Base-by-base conservation (phyloP, 2,113 vertebrate species). In the Microcebus ravelobensis region DNA sequence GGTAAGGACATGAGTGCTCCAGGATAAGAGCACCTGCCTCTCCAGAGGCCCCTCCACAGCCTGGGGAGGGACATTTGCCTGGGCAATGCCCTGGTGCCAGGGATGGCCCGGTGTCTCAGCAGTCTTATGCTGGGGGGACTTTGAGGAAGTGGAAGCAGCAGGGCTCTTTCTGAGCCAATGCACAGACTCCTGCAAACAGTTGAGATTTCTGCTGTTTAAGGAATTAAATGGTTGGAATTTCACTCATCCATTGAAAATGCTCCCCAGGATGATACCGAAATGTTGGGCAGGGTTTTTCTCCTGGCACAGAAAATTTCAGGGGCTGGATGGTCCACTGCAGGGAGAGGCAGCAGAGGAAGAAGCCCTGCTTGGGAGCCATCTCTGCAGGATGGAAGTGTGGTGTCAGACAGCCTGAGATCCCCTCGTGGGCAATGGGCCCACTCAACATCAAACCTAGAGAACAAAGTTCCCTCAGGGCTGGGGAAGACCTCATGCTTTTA, bases 121-220 rank as follows among this genome's bases (percentile, higher is more conserved):
- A 25, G 8, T 74, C 59, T 76, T 81, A 29, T 34, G 57, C n/a
- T 29, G 63, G 59, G 57, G 52, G 59, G 17, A 48, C 2, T 8
- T 36, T 4, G 23, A 21, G 42, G 67, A 27, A 42, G 31, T 61
- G 77, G 70, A 89, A 57, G 86, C 86, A 93, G 82, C 63, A 70
- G 83, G 67, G 31, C 48, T 84, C 36, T 94, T 95, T 96, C 87
- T 68, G 87, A 93, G 67, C 61, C 70, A 85, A 50, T 73, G 87
- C 73, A 4, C 77, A 77, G 89, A 42, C 87, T 94, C 29, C 85
- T 87, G 42, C 67, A 55, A 95, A 61, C 42, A 91, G 87, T 31
- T 95, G 92, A 90, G 61, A 48, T 96, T 94, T 96, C 63, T 97
- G 96, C 76, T 95, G 92, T 87, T 95, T 85, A 87, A 96, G 92